These are phyloP conservation scores for Opisthograptis luteolata DNA, from an alignment of 2,888 invertebrate genomes.

Conservation along the genomic window DNA sequence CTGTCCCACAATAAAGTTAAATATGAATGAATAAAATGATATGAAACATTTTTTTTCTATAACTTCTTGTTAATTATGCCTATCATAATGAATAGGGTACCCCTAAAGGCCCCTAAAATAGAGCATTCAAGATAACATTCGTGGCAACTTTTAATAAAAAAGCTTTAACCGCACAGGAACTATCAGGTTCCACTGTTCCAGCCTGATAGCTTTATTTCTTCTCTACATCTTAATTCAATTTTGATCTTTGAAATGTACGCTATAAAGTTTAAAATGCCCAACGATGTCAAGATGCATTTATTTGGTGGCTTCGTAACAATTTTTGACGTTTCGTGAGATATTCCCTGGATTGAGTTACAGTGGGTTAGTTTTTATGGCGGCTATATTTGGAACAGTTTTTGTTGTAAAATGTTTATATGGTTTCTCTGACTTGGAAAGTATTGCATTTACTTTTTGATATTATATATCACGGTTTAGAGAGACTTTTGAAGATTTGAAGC, in stretches of 20 bases:
- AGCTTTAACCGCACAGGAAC: slow-evolving; percentile 50
- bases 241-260: slow-evolving; percentile 22
- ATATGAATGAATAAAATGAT: too few relatives aligned
- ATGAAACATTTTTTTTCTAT: too few relatives aligned
- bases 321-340: slow-evolving; percentile 55
- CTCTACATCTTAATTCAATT: slow-evolving; percentile 25
- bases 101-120: slow-evolving; percentile 18
- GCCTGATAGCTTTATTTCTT: slow-evolving; percentile 61
- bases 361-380: slow-evolving; percentile 35
- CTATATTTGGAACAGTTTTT: slow-evolving; percentile 41
- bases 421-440: slow-evolving; percentile 24
- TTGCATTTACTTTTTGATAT: background rate
- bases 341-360: slow-evolving; percentile 50
- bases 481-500: too few relatives aligned
- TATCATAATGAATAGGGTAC: too few relatives aligned
- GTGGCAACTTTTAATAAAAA: slow-evolving; percentile 52
- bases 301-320: slow-evolving; percentile 48
- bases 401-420: slow-evolving; percentile 23
- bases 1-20: too few relatives aligned
- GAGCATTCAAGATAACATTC: slow-evolving; percentile 42
- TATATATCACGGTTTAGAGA: too few relatives aligned
- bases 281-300: slow-evolving; percentile 8
- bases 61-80: too few relatives aligned
- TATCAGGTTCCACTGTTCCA: slow-evolving; percentile 62
- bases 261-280: slow-evolving; percentile 1